Conservation (phyloP, 2,113 vertebrate genomes). For the Tyto alba region DNA sequence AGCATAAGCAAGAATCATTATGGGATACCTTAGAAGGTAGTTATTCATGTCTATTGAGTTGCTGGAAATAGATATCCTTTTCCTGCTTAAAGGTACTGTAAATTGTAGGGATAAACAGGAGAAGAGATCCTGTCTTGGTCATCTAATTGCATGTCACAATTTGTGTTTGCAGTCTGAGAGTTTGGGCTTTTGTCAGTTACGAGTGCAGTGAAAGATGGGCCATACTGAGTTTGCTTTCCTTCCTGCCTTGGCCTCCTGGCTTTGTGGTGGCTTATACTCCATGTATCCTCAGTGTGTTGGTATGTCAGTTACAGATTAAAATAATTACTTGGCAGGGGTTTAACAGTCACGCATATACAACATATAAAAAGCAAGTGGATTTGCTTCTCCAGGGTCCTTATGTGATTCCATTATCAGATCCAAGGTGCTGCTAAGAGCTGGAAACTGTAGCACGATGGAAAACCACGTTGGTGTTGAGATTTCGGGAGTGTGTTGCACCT, state of each 20-base stretch:
- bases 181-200: not conserved
- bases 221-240: not conserved
- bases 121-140: not conserved
- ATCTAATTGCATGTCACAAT: not conserved
- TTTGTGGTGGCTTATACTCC: not conserved
- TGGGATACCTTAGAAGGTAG: not conserved
- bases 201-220: not conserved
- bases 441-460: not conserved
- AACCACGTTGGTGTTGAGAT: not conserved
- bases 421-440: not conserved
- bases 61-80: not conserved
- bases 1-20: not conserved
- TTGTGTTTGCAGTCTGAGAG: not conserved
- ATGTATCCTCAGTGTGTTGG: not conserved
- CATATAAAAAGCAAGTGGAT: not conserved
- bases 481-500: not conserved
- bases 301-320: not conserved
- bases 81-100: not conserved
- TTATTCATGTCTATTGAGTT: not conserved
- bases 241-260: not conserved
- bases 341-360: not conserved
- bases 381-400: not conserved
- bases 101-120: not conserved
- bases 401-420: not conserved
- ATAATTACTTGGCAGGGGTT: not conserved